Evolutionary conservation across 1,140 invertebrate genomes (phyloP).

Genomic region (Solenopsis invicta): DNA sequence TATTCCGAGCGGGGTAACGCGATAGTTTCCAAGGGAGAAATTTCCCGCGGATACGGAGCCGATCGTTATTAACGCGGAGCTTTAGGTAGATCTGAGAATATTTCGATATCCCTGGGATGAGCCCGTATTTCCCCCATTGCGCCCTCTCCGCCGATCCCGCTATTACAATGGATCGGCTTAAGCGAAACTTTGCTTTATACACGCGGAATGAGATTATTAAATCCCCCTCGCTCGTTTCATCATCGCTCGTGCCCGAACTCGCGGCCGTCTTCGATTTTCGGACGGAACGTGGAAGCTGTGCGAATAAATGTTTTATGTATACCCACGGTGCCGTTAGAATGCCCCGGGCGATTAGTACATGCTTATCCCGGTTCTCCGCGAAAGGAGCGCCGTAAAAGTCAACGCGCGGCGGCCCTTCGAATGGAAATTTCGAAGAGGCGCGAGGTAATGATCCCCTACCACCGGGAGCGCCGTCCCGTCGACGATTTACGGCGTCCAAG

Average conservation of each 20-base stretch:
- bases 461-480: slow-evolving; percentile 13
- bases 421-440: slow-evolving; percentile 59
- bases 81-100: slow-evolving; percentile 48
- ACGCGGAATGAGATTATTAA: slow-evolving; percentile 39
- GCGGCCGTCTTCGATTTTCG: not conserved
- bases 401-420: not conserved
- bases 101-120: slow-evolving; percentile 48
- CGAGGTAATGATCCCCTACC: slow-evolving; percentile 49
- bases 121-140: slow-evolving; percentile 23
- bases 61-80: slow-evolving; percentile 48
- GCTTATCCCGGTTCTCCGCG: not conserved
- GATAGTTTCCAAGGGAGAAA: slow-evolving; percentile 4
- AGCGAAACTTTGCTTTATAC: slow-evolving; percentile 15
- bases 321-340: not conserved
- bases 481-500: slow-evolving; percentile 53
- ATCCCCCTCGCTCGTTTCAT: not conserved
- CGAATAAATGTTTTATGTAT: not conserved
- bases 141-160: not conserved
- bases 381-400: slow-evolving; percentile 56
- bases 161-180: slow-evolving; percentile 21
- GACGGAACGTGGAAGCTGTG: too few species aligned
- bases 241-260: too few species aligned
- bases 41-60: not conserved
- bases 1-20: slow-evolving; percentile 15
- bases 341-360: not conserved